phyloP scores from a whole-genome alignment of 2,113 vertebrate species.

The Nerophis lumbriciformis region DNA sequence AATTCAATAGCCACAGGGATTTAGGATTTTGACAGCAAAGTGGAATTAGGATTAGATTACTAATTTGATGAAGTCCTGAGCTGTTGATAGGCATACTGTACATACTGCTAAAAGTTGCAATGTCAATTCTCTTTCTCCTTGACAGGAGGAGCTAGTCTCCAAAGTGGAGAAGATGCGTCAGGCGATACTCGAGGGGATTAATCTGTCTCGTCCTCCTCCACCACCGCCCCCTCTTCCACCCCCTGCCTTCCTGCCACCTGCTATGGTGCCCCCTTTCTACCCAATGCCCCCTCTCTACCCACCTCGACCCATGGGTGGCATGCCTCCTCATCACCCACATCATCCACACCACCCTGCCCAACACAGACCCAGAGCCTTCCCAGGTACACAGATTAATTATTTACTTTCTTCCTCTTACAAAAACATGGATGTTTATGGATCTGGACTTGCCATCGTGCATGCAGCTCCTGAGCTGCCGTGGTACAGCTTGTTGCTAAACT shows the following conservation, averaged over 20 bases:
- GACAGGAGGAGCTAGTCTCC: constrained; percentile 78
- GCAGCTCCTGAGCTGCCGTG: no score
- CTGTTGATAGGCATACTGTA: background rate
- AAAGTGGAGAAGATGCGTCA: constrained; percentile 91
- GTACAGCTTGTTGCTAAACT: no score
- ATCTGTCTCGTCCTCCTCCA: constrained; percentile 77
- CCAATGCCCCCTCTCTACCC: constrained; percentile 80
- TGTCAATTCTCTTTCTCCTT: background rate
- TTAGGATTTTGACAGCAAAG: background rate
- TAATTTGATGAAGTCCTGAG: background rate
- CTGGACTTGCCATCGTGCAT: no score
- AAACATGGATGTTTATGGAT: background rate
- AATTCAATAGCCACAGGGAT: background rate
- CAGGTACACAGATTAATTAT: constrained; percentile 62
- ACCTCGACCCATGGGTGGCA: constrained; percentile 77
- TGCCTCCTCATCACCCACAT: constrained; percentile 76
- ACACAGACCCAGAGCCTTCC: constrained; percentile 81
- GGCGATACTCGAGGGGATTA: constrained; percentile 87
- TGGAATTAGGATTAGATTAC: background rate
- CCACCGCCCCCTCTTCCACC: constrained; percentile 82
- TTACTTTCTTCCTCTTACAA: background rate
- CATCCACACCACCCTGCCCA: constrained; percentile 68
- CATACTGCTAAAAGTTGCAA: background rate
- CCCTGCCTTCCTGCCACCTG: constrained; percentile 78
- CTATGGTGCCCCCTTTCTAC: constrained; percentile 83